These are phyloP conservation scores for Andrena minutula DNA, from an alignment of 2,888 invertebrate genomes.

Conservation along the genomic window DNA sequence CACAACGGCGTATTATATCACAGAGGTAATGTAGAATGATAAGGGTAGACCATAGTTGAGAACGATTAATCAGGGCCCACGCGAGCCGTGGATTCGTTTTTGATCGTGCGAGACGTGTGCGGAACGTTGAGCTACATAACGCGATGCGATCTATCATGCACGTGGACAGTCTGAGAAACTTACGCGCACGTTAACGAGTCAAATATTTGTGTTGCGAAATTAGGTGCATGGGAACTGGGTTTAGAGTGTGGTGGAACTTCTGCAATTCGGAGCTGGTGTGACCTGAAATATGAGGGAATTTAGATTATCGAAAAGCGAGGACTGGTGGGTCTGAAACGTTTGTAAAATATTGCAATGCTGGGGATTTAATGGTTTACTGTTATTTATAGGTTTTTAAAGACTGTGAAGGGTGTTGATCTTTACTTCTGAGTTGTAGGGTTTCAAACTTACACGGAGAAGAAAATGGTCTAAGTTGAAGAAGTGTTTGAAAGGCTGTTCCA, in stretches of 20 bases:
- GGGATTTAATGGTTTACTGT: too few species aligned
- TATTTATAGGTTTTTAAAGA: too few species aligned
- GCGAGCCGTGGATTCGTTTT: neutral
- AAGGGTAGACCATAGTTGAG: neutral
- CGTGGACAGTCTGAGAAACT: neutral
- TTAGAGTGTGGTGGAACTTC: neutral
- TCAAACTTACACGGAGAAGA: too few species aligned
- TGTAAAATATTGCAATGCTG: too few species aligned
- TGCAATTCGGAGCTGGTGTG: neutral
- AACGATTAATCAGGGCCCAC: neutral
- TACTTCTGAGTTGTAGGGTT: too few species aligned
- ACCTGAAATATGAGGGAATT: neutral
- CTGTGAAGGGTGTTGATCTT: too few species aligned
- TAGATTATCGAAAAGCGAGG: neutral
- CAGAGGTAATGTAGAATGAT: neutral
- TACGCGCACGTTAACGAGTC: neutral
- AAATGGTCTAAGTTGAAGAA: too few species aligned
- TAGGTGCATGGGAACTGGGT: neutral
- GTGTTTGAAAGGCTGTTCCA: too few species aligned
- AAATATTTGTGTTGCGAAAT: neutral
- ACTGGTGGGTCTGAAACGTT: neutral
- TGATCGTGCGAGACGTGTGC: neutral
- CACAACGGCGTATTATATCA: neutral
- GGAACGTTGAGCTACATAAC: neutral
- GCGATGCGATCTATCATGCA: slow-evolving; percentile 10